Percentiles rank a stretch among this genome's conserved stretches.
Evolutionary conservation across 1,140 invertebrate genomes (phyloP).

Genomic region (Drosophila murphyi): DNA sequence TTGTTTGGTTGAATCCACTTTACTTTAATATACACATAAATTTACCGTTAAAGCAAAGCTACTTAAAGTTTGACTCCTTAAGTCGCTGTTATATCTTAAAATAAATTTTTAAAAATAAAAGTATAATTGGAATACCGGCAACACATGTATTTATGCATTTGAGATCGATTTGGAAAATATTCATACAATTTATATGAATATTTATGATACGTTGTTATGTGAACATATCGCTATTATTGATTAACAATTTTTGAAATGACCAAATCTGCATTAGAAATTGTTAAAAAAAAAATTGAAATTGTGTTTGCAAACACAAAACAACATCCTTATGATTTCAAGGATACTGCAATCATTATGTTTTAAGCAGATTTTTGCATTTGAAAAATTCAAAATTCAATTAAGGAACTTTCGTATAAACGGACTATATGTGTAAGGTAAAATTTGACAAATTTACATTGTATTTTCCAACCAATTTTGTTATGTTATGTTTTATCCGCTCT

Average conservation of each 20-base stretch:
- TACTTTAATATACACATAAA: no score
- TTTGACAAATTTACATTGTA: conserved; percentile 42
- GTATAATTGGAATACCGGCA: not conserved
- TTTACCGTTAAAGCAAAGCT: no score
- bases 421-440: conserved; percentile 56
- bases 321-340: conserved; percentile 2
- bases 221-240: conserved; percentile 38
- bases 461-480: conserved; percentile 34
- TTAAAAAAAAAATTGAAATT: conserved; percentile 7
- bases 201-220: conserved; percentile 11
- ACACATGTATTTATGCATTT: conserved; percentile 7
- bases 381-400: conserved; percentile 36
- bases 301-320: conserved; percentile 6
- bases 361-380: conserved; percentile 42
- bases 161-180: conserved; percentile 2
- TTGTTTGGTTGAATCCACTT: not conserved
- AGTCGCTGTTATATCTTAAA: not conserved
- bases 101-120: not conserved
- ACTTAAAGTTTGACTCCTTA: no score
- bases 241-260: conserved; percentile 40
- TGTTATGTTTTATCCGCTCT: conserved; percentile 33
- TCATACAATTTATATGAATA: not conserved
- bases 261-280: conserved; percentile 27
- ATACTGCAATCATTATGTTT: conserved; percentile 3
- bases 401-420: conserved; percentile 49